A percentile compares a stretch with the other conserved stretches of the same genome.
phyloP scores from a whole-genome alignment of 2,113 vertebrate genomes.

The Stigmatopora argus region DNA sequence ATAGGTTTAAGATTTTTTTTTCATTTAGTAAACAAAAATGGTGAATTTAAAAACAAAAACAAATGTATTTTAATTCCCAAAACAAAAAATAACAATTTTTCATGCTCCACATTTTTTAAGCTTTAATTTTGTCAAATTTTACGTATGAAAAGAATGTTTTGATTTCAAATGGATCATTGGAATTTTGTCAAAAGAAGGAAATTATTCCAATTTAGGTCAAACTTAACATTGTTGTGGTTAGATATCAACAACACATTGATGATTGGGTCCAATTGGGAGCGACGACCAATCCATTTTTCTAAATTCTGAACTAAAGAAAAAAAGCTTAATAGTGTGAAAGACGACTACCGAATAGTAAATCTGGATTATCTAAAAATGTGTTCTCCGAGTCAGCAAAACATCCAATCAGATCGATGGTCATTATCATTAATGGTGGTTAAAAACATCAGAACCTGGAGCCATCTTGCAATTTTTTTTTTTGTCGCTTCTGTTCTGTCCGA shows the following conservation, averaged over 20 bases:
- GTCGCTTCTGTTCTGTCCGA: not conserved
- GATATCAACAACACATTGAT: not conserved
- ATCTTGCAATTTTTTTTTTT: not conserved
- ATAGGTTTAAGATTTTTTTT: too few relatives aligned
- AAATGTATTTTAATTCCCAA: too few relatives aligned
- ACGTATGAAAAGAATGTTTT: too few relatives aligned
- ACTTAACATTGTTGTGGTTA: not conserved
- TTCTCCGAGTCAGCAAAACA: not conserved
- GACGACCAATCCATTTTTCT: not conserved
- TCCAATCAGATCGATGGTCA: not conserved
- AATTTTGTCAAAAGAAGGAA: too few relatives aligned
- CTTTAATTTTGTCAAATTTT: too few relatives aligned
- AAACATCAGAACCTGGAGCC: not conserved
- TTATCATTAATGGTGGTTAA: not conserved
- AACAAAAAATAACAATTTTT: too few relatives aligned
- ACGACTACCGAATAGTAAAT: not conserved
- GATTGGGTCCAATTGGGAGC: not conserved
- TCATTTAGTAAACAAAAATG: too few relatives aligned
- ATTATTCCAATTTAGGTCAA: not conserved
- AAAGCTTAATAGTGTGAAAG: not conserved
- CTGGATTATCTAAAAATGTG: not conserved
- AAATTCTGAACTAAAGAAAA: not conserved
- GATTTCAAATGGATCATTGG: too few relatives aligned
- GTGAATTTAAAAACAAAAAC: too few relatives aligned
- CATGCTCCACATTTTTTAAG: too few relatives aligned